phyloP scores from a whole-genome alignment of 53 echinoderm and acorn worm species.

The Actinopyga echinites region DNA sequence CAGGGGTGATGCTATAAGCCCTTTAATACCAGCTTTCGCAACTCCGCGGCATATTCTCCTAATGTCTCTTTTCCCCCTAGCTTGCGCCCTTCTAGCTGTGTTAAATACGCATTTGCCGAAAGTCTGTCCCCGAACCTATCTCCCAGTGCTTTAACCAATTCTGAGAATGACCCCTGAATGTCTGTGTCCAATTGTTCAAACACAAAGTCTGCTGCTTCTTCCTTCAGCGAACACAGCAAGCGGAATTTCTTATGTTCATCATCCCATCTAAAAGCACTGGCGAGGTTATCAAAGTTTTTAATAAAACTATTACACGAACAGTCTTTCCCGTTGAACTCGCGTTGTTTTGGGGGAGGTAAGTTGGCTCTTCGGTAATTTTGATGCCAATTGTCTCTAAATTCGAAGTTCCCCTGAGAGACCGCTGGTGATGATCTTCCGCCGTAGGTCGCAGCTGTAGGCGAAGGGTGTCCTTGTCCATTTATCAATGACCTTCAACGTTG shows the following conservation, averaged over 20 bases:
- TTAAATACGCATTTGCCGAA: not conserved
- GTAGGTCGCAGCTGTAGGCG: no score
- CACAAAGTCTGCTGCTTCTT: not conserved
- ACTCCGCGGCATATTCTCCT: slow-evolving; percentile 39
- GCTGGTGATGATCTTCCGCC: no score
- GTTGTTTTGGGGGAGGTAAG: no score
- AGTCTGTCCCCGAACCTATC: not conserved
- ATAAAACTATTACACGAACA: no score
- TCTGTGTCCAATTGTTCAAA: not conserved
- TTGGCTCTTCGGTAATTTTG: no score
- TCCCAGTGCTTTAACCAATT: not conserved
- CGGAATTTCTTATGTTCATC: slow-evolving; percentile 8
- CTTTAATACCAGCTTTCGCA: slow-evolving; percentile 7
- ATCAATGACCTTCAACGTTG: no score
- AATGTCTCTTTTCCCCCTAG: not conserved
- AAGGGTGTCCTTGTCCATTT: no score
- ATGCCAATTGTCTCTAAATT: no score
- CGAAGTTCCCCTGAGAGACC: no score
- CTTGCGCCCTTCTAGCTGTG: slow-evolving; percentile 12
- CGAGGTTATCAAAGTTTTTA: not conserved
- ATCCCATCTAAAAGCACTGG: not conserved
- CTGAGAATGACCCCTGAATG: not conserved
- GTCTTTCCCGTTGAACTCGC: no score
- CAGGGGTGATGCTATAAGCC: slow-evolving; percentile 38
- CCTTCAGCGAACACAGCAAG: not conserved